phyloP scores from a whole-genome alignment of 2,113 vertebrate species.

The Irena cyanogastra region DNA sequence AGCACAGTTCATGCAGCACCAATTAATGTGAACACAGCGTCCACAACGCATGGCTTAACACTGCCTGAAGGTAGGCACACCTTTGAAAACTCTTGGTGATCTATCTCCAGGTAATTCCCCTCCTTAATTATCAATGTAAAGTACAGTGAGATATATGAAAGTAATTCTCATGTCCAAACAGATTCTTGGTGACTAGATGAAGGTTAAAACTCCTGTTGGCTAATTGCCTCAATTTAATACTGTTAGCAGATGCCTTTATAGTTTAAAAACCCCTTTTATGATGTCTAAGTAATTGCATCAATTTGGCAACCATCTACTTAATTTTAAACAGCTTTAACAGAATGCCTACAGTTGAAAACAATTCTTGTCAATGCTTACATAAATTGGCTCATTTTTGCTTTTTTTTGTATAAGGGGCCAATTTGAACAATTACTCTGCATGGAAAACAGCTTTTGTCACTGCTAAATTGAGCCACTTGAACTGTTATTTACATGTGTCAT shows the following conservation, averaged over 20 bases:
- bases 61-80: neutral
- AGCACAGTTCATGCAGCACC: neutral
- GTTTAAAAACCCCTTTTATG: conserved; percentile 42
- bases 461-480: conserved; percentile 47
- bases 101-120: neutral
- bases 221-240: conserved; percentile 46
- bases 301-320: conserved; percentile 49
- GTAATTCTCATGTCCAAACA: neutral
- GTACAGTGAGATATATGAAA: neutral
- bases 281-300: conserved; percentile 55
- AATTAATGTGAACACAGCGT: neutral
- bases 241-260: conserved; percentile 37
- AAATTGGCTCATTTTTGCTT: conserved; percentile 40
- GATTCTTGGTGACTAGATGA: neutral
- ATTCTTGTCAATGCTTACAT: conserved; percentile 43
- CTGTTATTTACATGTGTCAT: conserved; percentile 47
- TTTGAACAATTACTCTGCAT: conserved; percentile 46
- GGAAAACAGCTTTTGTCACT: conserved; percentile 63
- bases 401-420: conserved; percentile 5
- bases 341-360: conserved; percentile 53
- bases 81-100: neutral
- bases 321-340: conserved; percentile 62
- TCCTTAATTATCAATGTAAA: neutral
- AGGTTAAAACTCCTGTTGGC: conserved; percentile 43
- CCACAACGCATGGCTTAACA: rapidly evolving